Conservation (phyloP, 2,797 vertebrate genomes). For the Smutsia temminckii region DNA sequence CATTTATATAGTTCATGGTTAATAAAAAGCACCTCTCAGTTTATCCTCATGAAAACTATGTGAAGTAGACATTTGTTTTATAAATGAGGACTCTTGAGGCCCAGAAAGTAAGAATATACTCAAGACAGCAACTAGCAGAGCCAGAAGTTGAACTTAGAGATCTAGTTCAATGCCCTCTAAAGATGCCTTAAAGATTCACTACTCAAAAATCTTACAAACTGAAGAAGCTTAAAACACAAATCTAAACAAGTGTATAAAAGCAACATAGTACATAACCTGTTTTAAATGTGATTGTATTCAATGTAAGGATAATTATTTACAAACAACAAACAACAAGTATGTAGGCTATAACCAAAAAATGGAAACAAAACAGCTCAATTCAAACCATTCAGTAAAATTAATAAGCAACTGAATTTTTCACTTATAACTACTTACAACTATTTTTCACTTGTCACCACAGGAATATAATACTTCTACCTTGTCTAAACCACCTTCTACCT, state of each 20-base stretch:
- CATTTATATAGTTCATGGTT: not conserved
- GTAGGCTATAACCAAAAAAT: not conserved
- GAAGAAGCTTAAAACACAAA: slow-evolving; percentile 56
- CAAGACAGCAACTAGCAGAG: not conserved
- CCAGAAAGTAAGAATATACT: slow-evolving; percentile 13
- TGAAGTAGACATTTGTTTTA: slow-evolving; percentile 35
- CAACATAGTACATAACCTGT: not conserved
- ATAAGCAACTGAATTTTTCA: not conserved
- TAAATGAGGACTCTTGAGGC: not conserved
- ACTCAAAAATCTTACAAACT: slow-evolving; percentile 33
- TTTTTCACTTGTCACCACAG: not conserved
- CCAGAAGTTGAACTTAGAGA: not conserved
- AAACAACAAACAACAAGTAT: not conserved
- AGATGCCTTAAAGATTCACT: not conserved
- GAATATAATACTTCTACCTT: not conserved
- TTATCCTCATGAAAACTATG: slow-evolving; percentile 14
- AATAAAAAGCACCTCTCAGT: slow-evolving; percentile 45
- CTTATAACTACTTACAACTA: not conserved
- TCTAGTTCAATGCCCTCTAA: not conserved
- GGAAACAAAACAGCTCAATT: not conserved
- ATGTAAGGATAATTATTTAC: slow-evolving; percentile 15
- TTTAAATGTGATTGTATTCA: not conserved
- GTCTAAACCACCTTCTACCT: not conserved
- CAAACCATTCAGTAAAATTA: slow-evolving; percentile 23
- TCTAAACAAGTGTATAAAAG: not conserved